Conservation (phyloP, 2,797 vertebrate species). For the Sylvia borin region DNA sequence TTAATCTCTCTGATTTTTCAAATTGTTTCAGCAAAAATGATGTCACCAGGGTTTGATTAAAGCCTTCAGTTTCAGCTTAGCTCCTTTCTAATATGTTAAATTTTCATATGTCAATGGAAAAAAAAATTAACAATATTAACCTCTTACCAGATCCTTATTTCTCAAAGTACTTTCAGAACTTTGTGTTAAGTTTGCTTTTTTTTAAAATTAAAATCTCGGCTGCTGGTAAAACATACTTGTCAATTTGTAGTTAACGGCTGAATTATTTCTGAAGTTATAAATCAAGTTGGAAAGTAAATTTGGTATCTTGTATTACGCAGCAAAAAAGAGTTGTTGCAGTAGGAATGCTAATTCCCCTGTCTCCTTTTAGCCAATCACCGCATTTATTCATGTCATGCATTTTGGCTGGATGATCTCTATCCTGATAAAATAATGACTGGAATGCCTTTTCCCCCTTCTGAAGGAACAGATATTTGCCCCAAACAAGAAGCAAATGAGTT, state of each 20-base stretch:
- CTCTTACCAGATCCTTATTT: not conserved
- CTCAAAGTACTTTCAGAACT: not conserved
- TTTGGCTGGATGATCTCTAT: not conserved
- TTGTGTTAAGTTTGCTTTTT: not conserved
- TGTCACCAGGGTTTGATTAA: constrained; percentile 30
- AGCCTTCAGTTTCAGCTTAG: not conserved
- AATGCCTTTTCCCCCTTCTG: not conserved
- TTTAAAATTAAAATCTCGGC: not conserved
- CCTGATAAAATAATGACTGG: not conserved
- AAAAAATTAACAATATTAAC: not conserved
- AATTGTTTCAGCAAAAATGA: constrained; percentile 27
- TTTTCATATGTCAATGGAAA: not conserved
- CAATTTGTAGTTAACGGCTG: not conserved
- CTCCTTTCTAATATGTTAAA: not conserved
- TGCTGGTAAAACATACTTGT: not conserved
- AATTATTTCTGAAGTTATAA: not conserved
- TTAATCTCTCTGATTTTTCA: constrained; percentile 46
- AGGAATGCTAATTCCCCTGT: not conserved
- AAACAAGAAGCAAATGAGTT: not conserved
- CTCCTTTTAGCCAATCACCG: not conserved
- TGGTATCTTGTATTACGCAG: not conserved
- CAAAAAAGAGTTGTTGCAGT: not conserved
- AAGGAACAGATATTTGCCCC: not conserved
- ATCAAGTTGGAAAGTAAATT: not conserved
- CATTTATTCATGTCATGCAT: not conserved